These are phyloP conservation scores for Lochmaea capreae DNA, from an alignment of 2,888 invertebrate genomes.

Conservation along the genomic window DNA sequence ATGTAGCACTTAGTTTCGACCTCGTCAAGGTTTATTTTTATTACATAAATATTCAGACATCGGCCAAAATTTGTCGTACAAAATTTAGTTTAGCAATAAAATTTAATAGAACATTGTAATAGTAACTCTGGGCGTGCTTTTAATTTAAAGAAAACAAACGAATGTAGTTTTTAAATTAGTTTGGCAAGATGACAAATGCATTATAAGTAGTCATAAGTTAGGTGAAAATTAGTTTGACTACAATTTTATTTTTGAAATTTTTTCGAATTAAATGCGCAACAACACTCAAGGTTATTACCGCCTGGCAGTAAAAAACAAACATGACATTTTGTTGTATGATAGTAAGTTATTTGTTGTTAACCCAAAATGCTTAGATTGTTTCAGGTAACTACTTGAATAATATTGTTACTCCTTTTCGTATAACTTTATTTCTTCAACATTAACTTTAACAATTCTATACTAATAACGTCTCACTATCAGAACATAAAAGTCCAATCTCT, in stretches of 20 bases:
- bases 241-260: neutral
- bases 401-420: too few relatives aligned
- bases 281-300: neutral
- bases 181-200: conserved; percentile 6
- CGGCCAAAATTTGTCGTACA: neutral
- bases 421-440: too few relatives aligned
- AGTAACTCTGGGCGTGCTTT: neutral
- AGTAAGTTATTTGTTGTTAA: too few relatives aligned
- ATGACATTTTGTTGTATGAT: too few relatives aligned
- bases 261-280: neutral
- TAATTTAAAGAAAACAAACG: conserved; percentile 1
- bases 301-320: neutral
- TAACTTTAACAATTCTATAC: too few relatives aligned
- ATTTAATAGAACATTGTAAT: neutral
- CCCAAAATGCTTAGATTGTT: too few relatives aligned
- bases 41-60: too few relatives aligned
- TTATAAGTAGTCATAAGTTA: neutral
- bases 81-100: neutral
- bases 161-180: neutral
- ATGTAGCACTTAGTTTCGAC: too few relatives aligned
- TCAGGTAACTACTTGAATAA: too few relatives aligned
- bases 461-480: too few relatives aligned
- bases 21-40: too few relatives aligned
- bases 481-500: too few relatives aligned
- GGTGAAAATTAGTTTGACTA: conserved; percentile 3